Percentiles rank a stretch among this genome's conserved stretches.
phyloP scores from a whole-genome alignment of 2,888 invertebrate genomes.

The Acrobasis suavella region DNA sequence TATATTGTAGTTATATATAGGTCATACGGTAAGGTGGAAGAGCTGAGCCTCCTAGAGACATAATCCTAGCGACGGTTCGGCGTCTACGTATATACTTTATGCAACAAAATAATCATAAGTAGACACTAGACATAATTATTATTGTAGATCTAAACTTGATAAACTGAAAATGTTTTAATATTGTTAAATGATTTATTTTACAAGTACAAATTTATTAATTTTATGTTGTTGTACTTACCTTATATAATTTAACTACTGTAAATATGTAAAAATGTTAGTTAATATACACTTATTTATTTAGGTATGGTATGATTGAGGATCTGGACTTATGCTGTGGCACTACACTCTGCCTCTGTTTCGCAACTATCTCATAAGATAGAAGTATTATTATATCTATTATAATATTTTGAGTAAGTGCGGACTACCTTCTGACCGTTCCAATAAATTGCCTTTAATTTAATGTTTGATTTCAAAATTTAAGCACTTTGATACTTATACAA shows the following conservation, averaged over 20 bases:
- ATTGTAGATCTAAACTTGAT: conserved; percentile 58
- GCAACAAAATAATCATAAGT: conserved; percentile 78
- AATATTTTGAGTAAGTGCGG: no score
- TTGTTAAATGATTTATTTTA: conserved; percentile 63
- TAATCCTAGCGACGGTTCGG: conserved; percentile 40
- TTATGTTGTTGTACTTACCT: conserved; percentile 71
- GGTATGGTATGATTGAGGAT: conserved; percentile 67
- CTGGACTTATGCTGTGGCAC: conserved; percentile 59
- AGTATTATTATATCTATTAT: no score
- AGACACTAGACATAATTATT: conserved; percentile 62
- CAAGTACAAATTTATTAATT: conserved; percentile 76
- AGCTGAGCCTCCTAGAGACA: conserved; percentile 41
- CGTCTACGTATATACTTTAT: conserved; percentile 57
- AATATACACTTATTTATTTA: conserved; percentile 80
- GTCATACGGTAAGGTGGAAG: conserved; percentile 66
- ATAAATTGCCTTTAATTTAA: no score
- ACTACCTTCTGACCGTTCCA: no score
- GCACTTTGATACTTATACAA: no score
- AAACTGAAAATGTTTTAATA: conserved; percentile 61
- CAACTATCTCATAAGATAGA: conserved; percentile 37
- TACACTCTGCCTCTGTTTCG: conserved; percentile 47
- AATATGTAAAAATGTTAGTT: conserved; percentile 80
- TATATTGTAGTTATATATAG: conserved; percentile 80
- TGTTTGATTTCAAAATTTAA: no score
- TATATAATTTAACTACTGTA: conserved; percentile 74